Conservation (phyloP, 2,797 vertebrate genomes). For the Nyctalus aviator region DNA sequence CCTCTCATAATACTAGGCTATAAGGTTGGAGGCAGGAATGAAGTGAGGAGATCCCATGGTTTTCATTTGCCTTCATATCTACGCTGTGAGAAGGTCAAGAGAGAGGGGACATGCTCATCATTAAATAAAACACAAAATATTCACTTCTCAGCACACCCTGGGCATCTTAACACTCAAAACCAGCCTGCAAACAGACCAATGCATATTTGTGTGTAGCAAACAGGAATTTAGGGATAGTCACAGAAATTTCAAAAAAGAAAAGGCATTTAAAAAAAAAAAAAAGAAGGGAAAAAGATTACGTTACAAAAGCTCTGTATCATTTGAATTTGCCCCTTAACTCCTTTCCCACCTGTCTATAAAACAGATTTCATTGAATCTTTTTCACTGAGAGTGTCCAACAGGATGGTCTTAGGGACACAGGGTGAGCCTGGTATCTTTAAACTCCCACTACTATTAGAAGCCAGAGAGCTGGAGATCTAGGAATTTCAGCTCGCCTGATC, state of each 20-base stretch:
- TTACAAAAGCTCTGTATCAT: conserved; percentile 71
- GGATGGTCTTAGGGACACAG: conserved; percentile 34
- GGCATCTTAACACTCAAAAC: background rate
- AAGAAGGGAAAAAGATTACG: background rate
- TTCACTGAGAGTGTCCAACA: conserved; percentile 17
- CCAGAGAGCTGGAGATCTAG: background rate
- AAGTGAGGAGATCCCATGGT: conserved; percentile 33
- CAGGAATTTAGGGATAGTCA: conserved; percentile 52
- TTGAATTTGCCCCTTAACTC: conserved; percentile 35
- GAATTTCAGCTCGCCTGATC: background rate
- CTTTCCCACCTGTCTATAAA: conserved; percentile 73
- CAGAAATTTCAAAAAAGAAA: background rate
- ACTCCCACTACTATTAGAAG: background rate
- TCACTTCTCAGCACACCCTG: background rate
- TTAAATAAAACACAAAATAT: conserved; percentile 56
- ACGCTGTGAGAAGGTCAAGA: conserved; percentile 20
- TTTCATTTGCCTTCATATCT: conserved; percentile 20
- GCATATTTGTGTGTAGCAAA: conserved; percentile 55
- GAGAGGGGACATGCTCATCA: background rate
- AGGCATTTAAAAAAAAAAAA: background rate
- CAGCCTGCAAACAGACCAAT: conserved; percentile 42
- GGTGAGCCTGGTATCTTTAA: background rate
- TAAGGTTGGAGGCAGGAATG: conserved; percentile 10
- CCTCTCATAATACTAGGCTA: conserved; percentile 53
- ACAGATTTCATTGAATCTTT: conserved; percentile 61